Conservation (phyloP, 2,797 vertebrate genomes). For the Ciconia nigra region DNA sequence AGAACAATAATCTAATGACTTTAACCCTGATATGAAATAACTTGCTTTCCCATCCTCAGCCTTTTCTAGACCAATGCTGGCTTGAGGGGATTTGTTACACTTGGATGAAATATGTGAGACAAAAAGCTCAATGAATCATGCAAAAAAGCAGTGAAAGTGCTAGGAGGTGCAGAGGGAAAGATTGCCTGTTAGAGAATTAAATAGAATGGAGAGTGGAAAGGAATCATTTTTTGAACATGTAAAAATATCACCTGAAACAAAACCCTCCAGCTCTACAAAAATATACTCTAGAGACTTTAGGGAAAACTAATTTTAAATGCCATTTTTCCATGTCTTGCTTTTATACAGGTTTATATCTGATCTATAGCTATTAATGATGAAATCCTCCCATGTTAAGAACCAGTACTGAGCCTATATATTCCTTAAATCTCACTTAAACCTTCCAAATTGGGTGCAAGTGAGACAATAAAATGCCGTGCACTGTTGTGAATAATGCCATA, state of each 20-base stretch:
- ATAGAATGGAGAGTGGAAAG: not conserved
- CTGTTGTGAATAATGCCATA: not conserved
- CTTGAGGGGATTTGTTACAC: slow-evolving; percentile 34
- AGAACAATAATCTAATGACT: not conserved
- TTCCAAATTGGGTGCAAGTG: not conserved
- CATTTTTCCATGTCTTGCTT: not conserved
- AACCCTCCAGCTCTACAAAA: slow-evolving; percentile 4
- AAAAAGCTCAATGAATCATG: slow-evolving; percentile 38
- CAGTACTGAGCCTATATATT: not conserved
- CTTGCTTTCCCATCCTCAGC: not conserved
- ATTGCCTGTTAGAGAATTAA: slow-evolving; percentile 25
- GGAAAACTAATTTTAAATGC: not conserved
- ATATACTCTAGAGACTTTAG: not conserved
- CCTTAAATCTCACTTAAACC: not conserved
- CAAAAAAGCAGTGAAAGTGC: slow-evolving; percentile 26
- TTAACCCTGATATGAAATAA: not conserved
- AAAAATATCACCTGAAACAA: slow-evolving; percentile 10
- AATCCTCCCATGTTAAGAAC: not conserved
- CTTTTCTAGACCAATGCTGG: slow-evolving; percentile 3
- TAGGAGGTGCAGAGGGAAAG: not conserved
- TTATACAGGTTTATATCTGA: not conserved
- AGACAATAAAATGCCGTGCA: not conserved
- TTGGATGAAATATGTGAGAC: slow-evolving; percentile 37
- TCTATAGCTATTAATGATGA: not conserved
- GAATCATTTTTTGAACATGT: not conserved